A percentile compares a stretch with the other conserved stretches of the same genome.
phyloP scores from a whole-genome alignment of 2,888 invertebrate genomes.

The Agriopis marginaria region DNA sequence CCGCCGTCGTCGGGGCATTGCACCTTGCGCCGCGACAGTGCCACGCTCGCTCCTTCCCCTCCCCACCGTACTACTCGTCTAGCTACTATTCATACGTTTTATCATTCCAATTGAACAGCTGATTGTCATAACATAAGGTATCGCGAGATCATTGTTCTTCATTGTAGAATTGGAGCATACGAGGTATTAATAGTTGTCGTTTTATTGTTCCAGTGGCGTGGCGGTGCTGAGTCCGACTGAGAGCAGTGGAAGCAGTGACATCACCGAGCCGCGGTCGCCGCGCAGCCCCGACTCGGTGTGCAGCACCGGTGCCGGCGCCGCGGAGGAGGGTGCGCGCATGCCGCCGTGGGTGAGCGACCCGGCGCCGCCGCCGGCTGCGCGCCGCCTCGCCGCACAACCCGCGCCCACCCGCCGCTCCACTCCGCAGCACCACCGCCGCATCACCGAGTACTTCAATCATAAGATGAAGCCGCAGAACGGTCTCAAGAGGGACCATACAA shows the following conservation, averaged over 20 bases:
- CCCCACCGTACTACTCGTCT: conserved; percentile 53
- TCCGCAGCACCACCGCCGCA: conserved; percentile 89
- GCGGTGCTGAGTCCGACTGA: conserved; percentile 92
- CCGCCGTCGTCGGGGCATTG: conserved; percentile 71
- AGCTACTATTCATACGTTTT: conserved; percentile 61
- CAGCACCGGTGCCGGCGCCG: conserved; percentile 73
- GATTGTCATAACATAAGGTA: conserved; percentile 63
- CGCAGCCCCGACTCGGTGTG: conserved; percentile 89
- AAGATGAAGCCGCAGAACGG: conserved; percentile 91
- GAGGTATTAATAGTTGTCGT: conserved; percentile 22
- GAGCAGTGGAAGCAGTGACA: conserved; percentile 91
- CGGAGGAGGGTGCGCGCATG: conserved; percentile 82
- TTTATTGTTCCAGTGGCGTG: conserved; percentile 90
- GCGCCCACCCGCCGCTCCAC: conserved; percentile 69
- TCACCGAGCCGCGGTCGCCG: conserved; percentile 95
- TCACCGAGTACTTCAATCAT: conserved; percentile 94
- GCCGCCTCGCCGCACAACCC: conserved; percentile 75
- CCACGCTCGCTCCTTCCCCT: conserved; percentile 52
- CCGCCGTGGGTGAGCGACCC: conserved; percentile 83
- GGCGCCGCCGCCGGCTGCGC: conserved; percentile 74
- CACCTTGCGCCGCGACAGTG: conserved; percentile 68
- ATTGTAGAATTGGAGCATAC: neutral
- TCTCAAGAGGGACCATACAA: conserved; percentile 74
- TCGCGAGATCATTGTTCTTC: conserved; percentile 12
- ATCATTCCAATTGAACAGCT: conserved; percentile 75